phyloP scores from a whole-genome alignment of 2,888 invertebrate species.

The Tridacna crocea region DNA sequence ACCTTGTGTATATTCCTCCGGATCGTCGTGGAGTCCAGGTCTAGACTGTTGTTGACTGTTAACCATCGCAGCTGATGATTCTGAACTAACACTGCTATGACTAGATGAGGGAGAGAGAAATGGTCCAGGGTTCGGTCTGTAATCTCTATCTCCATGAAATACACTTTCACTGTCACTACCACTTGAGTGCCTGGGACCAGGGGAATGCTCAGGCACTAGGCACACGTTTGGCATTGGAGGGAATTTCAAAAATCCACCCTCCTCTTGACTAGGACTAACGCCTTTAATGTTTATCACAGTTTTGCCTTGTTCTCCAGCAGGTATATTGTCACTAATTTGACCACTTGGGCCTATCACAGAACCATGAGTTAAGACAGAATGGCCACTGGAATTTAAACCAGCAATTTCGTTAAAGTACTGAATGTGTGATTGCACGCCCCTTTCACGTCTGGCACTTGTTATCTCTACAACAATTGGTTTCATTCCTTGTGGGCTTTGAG shows the following conservation, averaged over 20 bases:
- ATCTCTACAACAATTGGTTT: constrained; percentile 54
- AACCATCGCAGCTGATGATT: constrained; percentile 61
- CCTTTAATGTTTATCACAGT: constrained; percentile 61
- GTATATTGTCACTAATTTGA: constrained; percentile 18
- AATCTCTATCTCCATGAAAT: constrained; percentile 57
- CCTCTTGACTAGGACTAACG: constrained; percentile 56
- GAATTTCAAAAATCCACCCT: constrained; percentile 63
- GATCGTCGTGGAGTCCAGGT: constrained; percentile 75
- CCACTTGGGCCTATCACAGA: constrained; percentile 43
- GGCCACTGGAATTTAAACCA: constrained; percentile 33
- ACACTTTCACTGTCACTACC: constrained; percentile 57
- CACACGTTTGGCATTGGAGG: constrained; percentile 62
- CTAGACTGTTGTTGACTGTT: constrained; percentile 45
- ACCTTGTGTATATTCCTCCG: constrained; percentile 77
- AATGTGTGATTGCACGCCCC: constrained; percentile 60
- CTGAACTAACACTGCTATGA: constrained; percentile 75
- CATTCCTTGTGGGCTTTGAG: constrained; percentile 29
- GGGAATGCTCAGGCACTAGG: constrained; percentile 63
- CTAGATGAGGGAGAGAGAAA: constrained; percentile 75
- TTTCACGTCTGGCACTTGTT: constrained; percentile 26
- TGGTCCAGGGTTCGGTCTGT: constrained; percentile 51
- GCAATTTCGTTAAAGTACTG: constrained; percentile 58
- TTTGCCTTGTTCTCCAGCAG: constrained; percentile 39
- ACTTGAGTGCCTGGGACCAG: constrained; percentile 53
- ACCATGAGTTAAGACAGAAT: constrained; percentile 13